Evolutionary conservation across 2,113 vertebrate genomes (phyloP).

Genomic region (Mystacornis crossleyi): DNA sequence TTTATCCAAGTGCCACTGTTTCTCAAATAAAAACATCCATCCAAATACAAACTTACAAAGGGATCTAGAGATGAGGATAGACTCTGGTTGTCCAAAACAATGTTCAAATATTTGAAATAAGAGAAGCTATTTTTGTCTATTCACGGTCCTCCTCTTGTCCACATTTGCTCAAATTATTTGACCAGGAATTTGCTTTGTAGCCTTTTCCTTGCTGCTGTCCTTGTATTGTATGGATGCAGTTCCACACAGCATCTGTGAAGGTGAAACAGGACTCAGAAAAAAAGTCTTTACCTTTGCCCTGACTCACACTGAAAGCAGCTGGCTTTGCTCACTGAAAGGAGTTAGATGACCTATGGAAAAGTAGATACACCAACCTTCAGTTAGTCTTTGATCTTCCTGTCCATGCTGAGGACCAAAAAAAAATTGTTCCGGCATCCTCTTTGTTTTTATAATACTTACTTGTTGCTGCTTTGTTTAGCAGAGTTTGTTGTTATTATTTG

Average conservation of each 20-base stretch:
- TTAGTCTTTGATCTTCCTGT: conserved; percentile 23
- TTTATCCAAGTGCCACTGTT: neutral
- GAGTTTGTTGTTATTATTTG: neutral
- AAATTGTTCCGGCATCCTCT: conserved; percentile 18
- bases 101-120: neutral
- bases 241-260: neutral
- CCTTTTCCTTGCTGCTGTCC: neutral
- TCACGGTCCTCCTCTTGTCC: neutral
- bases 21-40: neutral
- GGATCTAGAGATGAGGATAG: neutral
- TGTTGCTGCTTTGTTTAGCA: neutral
- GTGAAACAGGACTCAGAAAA: neutral
- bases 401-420: neutral
- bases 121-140: neutral
- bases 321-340: neutral
- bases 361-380: neutral
- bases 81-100: neutral
- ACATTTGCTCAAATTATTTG: neutral
- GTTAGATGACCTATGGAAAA: neutral
- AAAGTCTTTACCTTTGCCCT: conserved; percentile 3
- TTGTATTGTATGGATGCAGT: neutral
- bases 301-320: neutral
- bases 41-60: neutral
- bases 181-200: neutral
- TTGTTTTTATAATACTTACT: neutral